These are phyloP conservation scores for Myotis planiceps DNA, from an alignment of 2,797 vertebrate species.

Conservation along the genomic window DNA sequence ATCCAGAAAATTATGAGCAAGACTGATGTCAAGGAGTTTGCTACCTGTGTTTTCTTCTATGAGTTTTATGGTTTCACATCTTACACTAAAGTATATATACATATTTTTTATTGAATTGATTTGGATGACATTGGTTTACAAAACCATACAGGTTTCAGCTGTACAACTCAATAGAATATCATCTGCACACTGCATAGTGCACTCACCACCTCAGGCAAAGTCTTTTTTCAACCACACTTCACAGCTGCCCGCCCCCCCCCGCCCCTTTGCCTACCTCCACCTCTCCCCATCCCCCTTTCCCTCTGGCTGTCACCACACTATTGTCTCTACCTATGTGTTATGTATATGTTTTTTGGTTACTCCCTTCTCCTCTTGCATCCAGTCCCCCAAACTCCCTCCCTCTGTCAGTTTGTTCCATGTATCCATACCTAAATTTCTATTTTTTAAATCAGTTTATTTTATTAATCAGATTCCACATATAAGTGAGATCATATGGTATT, in stretches of 20 bases:
- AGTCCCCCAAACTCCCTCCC: no score
- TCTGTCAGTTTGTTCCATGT: not conserved
- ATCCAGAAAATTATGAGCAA: not conserved
- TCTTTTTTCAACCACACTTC: not conserved
- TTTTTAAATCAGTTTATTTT: not conserved
- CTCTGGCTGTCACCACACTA: not conserved
- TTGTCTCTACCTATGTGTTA: not conserved
- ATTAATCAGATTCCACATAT: not conserved
- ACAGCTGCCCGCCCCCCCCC: rapidly evolving
- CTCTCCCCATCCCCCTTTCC: not conserved
- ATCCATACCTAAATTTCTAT: not conserved
- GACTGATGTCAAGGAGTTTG: not conserved
- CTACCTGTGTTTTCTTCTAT: not conserved
- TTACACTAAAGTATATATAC: not conserved
- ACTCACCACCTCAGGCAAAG: not conserved
- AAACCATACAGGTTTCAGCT: not conserved
- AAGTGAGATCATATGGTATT: not conserved
- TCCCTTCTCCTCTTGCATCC: not conserved
- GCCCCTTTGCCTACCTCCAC: not conserved
- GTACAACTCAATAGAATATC: not conserved
- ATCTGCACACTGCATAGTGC: not conserved
- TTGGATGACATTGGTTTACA: not conserved
- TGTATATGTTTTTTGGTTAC: not conserved
- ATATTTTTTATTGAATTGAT: not conserved
- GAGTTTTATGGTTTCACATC: not conserved